Percentiles rank a stretch among this genome's conserved stretches.
phyloP scores from a whole-genome alignment of 2,113 vertebrate genomes.

The Cheirogaleus medius region DNA sequence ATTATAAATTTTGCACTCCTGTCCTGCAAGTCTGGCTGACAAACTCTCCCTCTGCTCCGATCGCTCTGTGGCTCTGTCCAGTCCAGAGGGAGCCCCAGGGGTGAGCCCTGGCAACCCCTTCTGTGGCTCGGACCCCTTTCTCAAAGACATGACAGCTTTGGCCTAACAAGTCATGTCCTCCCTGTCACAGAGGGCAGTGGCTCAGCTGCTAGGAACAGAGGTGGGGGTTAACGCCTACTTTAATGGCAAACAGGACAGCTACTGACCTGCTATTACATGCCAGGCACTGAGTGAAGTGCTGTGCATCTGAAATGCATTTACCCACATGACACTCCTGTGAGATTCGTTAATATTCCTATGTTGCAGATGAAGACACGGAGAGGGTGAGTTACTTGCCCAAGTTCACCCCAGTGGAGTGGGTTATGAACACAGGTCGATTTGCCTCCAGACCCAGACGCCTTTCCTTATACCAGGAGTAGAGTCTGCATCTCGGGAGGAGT shows the following conservation, averaged over 20 bases:
- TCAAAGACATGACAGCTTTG: background rate
- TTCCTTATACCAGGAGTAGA: too few relatives aligned
- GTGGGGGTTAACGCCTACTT: rapidly evolving
- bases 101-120: background rate
- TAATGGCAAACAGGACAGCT: background rate
- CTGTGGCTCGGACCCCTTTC: background rate
- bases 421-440: background rate
- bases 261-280: rapidly evolving
- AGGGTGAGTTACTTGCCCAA: background rate
- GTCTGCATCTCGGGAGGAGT: background rate
- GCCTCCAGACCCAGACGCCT: background rate
- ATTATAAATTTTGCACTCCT: background rate
- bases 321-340: background rate
- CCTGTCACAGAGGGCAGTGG: background rate
- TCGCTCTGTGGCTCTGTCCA: background rate
- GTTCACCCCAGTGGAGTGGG: too few relatives aligned
- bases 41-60: background rate
- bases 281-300: background rate
- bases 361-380: background rate
- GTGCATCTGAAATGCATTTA: background rate
- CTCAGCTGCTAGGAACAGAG: background rate
- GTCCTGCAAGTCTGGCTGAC: background rate
- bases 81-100: rapidly evolving
- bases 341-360: background rate
- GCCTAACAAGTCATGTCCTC: background rate